Evolutionary conservation across 2,888 invertebrate species (phyloP), one percentile per base, ranked within the genome.

Genomic region (Epinotia bilunana): DNA sequence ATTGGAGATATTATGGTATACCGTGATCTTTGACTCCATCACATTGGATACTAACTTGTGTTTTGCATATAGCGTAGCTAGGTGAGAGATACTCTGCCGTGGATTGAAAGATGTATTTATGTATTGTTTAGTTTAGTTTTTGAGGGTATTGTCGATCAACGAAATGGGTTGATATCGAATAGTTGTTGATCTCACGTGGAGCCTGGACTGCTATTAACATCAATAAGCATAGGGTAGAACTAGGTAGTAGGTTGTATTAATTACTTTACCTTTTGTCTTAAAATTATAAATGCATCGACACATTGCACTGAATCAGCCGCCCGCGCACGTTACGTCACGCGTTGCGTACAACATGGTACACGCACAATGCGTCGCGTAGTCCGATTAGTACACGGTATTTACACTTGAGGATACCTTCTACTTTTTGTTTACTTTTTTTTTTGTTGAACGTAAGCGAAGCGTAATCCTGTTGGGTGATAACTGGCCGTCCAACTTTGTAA

Each of bases 231-330:
- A 49, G 4, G 16, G 20, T 6, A 49, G 49, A 12, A 60, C 60
- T n/a, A 12, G 43, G 68, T 43, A 43, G 57, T 9, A 57, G 60
- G 23, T 28, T 28, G 23, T 3, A 28, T 57, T 39, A 43, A 68
- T 69, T 69, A 60, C 46, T 23, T 69, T 20, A 16, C 6, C 57
- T 69, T 46, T 69, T 60, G 58, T 60, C 46, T 58, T 20, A n/a
- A 20, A 23, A 46, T 20, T 46, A 69, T 69, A 46, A 60, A 69
- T 69, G 58, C 69, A 69, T 28, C 67, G 39, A 46, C 58, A n/a
- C 61, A 61, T 33, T 13, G 60, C 61, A 33, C n/a, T 60, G 68
- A 69, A 58, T 68, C 57, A 58, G 58, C 12, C 58, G 69, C 69
- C 13, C 16, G 69, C 46, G 46, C 58, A 16, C 3, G 55, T 69